Evolutionary conservation across 2,113 vertebrate species (phyloP).

Genomic region (Galemys pyrenaicus): DNA sequence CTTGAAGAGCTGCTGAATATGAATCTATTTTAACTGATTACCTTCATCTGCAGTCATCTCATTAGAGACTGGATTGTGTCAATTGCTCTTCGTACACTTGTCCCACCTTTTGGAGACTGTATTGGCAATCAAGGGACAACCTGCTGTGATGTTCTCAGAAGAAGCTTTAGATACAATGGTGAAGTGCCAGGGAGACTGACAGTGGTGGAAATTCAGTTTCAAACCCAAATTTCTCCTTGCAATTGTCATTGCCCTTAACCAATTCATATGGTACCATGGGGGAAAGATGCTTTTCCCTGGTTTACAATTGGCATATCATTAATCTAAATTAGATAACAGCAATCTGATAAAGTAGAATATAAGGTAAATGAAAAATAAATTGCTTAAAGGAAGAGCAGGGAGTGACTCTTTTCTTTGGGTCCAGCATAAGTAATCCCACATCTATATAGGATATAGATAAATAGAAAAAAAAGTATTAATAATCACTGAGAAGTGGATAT

Average conservation of each 20-base stretch:
- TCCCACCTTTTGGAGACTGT: conserved; percentile 44
- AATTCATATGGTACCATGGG: not conserved
- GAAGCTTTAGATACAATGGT: conserved; percentile 46
- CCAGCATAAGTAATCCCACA: not conserved
- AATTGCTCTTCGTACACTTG: conserved; percentile 4
- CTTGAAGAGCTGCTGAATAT: conserved; percentile 61
- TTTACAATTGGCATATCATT: conserved; percentile 65
- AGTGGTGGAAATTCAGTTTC: not conserved
- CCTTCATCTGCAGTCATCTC: conserved; percentile 68
- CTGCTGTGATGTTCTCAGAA: conserved; percentile 64
- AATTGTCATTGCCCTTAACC: conserved; percentile 29
- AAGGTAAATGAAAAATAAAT: conserved; percentile 47
- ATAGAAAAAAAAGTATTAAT: conserved; percentile 50
- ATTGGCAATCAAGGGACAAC: not conserved
- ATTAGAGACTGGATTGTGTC: conserved; percentile 43
- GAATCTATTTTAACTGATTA: conserved; percentile 75
- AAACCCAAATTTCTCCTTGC: conserved; percentile 38
- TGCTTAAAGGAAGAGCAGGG: not conserved
- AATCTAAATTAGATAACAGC: conserved; percentile 41
- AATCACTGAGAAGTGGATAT: not conserved
- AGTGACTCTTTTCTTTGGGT: not conserved
- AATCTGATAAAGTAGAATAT: conserved; percentile 32
- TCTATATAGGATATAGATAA: not conserved
- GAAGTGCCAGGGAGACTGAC: not conserved
- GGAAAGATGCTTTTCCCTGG: not conserved